These are phyloP conservation scores for Pandemis heparana DNA, from an alignment of 2,888 invertebrate species.

Conservation along the genomic window DNA sequence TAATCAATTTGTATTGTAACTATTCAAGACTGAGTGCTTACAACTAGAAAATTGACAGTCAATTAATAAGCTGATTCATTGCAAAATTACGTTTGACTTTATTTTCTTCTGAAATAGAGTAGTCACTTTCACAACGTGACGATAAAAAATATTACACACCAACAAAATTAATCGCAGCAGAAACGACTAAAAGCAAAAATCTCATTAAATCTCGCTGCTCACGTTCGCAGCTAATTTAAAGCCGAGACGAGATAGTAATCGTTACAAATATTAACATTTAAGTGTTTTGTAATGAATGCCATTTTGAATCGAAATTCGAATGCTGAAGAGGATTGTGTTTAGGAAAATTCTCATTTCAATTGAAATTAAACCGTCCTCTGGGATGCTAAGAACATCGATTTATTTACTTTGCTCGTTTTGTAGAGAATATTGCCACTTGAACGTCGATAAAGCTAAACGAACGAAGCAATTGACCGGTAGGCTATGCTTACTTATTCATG, in stretches of 20 bases:
- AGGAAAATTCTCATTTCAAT: slow-evolving; percentile 52
- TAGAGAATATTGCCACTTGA: slow-evolving; percentile 42
- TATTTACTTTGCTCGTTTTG: slow-evolving; percentile 40
- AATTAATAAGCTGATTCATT: too few species aligned
- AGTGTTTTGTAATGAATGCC: slow-evolving; percentile 47
- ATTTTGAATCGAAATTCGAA: slow-evolving; percentile 51
- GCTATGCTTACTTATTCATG: neutral
- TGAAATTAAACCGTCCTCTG: slow-evolving; percentile 49
- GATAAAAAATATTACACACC: too few species aligned
- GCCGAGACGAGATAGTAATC: neutral
- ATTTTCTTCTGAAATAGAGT: too few species aligned
- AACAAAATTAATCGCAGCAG: too few species aligned
- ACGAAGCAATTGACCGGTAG: neutral
- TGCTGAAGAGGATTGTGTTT: slow-evolving; percentile 46
- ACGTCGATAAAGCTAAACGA: neutral
- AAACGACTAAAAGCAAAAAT: neutral
- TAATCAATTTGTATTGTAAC: too few species aligned
- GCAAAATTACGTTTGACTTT: too few species aligned
- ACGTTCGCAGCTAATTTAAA: slow-evolving; percentile 2
- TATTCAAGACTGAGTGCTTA: too few species aligned
- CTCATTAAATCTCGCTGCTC: neutral
- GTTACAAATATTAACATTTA: slow-evolving; percentile 23
- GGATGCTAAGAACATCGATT: slow-evolving; percentile 38
- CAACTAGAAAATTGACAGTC: too few species aligned
- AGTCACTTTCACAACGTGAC: too few species aligned